Conservation (phyloP, 2,113 vertebrate species). For the Laterallus jamaicensis region DNA sequence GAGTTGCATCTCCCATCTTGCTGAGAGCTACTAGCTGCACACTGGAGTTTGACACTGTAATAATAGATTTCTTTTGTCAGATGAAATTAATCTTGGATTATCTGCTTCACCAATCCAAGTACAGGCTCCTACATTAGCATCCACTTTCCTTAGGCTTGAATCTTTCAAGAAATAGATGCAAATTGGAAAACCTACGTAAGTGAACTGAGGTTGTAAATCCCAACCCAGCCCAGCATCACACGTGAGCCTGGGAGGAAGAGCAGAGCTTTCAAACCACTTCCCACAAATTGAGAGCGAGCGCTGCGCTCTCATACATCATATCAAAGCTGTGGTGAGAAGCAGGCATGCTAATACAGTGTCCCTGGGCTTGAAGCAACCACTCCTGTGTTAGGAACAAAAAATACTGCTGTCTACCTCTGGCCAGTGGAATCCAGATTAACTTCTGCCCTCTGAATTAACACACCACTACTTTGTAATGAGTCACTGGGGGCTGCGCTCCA, state of each 20-base stretch:
- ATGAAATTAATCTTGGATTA: slow-evolving; percentile 75
- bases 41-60: slow-evolving; percentile 40
- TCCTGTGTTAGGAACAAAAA: not conserved
- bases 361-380: not conserved
- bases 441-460: not conserved
- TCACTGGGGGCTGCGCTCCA: not conserved
- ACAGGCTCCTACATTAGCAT: slow-evolving; percentile 60
- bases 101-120: slow-evolving; percentile 72
- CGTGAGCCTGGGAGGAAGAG: slow-evolving; percentile 5
- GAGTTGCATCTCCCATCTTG: slow-evolving; percentile 4
- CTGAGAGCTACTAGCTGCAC: slow-evolving; percentile 24
- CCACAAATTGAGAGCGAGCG: slow-evolving; percentile 26
- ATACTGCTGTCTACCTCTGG: not conserved
- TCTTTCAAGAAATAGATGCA: slow-evolving; percentile 66
- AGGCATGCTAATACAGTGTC: not conserved
- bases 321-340: slow-evolving; percentile 17
- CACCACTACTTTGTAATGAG: not conserved
- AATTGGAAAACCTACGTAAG: slow-evolving; percentile 50
- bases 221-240: not conserved
- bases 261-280: slow-evolving; percentile 45
- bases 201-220: slow-evolving; percentile 49
- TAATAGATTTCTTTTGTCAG: slow-evolving; percentile 68
- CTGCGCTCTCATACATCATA: not conserved
- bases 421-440: not conserved
- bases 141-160: slow-evolving; percentile 58